Evolutionary conservation across 2,113 vertebrate species (phyloP).

Genomic region (Serinus canaria): DNA sequence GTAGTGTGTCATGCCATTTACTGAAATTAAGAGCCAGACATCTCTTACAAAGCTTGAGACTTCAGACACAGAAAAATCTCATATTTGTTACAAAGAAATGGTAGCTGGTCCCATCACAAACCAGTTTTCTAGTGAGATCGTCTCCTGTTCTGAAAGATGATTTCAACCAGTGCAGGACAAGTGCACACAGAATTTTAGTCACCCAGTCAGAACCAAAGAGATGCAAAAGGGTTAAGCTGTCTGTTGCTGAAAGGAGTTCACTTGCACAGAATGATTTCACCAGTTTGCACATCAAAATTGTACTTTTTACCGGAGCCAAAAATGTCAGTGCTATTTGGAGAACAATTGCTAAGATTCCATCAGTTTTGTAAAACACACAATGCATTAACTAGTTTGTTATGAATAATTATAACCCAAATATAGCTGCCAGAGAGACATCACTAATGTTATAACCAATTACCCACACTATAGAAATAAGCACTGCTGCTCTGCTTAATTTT

Average conservation of each 20-base stretch:
- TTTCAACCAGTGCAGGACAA: background rate
- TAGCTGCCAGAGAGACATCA: background rate
- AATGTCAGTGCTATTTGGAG: background rate
- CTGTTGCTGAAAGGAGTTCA: background rate
- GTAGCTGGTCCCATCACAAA: conserved; percentile 16
- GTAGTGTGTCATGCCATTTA: conserved; percentile 99
- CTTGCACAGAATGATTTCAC: background rate
- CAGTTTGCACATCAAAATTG: background rate
- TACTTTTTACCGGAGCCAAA: background rate
- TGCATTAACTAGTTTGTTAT: background rate
- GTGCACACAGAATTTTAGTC: background rate
- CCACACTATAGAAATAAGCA: background rate
- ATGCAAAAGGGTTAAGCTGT: background rate
- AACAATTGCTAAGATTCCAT: background rate
- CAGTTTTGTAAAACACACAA: background rate
- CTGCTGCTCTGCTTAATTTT: background rate
- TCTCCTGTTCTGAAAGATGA: conserved; percentile 43
- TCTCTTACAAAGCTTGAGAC: conserved; percentile 35
- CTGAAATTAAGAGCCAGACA: conserved; percentile 67
- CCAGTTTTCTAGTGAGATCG: conserved; percentile 66
- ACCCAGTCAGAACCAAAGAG: background rate
- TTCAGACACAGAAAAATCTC: conserved; percentile 16
- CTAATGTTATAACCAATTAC: background rate
- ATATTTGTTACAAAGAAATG: background rate
- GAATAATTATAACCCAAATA: background rate